These are phyloP conservation scores for Parazoanthus atlanticus DNA, from an alignment of 92 coral and sea anemone species.

Conservation along the genomic window DNA sequence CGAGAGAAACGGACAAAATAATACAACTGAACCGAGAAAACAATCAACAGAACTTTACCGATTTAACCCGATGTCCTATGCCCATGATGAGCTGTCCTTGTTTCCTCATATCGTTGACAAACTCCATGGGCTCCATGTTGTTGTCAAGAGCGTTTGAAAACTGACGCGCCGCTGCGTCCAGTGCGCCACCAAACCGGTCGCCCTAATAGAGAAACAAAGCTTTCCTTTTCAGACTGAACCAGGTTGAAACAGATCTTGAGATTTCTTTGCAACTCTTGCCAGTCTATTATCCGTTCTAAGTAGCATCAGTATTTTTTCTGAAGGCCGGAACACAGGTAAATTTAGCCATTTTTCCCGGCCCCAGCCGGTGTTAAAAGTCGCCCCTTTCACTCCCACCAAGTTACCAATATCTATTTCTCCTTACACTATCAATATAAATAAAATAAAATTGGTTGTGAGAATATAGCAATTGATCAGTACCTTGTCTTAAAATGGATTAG, in stretches of 20 bases:
- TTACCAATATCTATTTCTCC: too few species aligned
- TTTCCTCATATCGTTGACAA: constrained; percentile 92
- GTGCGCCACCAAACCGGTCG: constrained; percentile 97
- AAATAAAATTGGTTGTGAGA: too few species aligned
- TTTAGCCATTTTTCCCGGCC: too few species aligned
- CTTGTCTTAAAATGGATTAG: too few species aligned
- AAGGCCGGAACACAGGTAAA: too few species aligned
- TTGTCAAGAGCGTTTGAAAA: constrained; percentile 89
- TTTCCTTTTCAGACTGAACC: not conserved
- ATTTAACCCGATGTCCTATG: constrained; percentile 96
- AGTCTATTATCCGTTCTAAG: too few species aligned
- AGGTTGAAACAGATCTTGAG: not conserved
- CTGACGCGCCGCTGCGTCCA: constrained; percentile 91
- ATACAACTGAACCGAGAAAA: not conserved
- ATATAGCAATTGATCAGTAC: too few species aligned
- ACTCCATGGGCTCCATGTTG: constrained; percentile 94
- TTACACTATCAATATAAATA: too few species aligned
- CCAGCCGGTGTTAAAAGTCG: too few species aligned
- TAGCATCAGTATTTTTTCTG: too few species aligned
- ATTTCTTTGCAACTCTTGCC: too few species aligned
- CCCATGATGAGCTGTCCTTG: constrained; percentile 96
- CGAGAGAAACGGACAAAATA: not conserved
- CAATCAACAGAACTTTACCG: constrained; percentile 63
- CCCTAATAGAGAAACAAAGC: constrained; percentile 62
- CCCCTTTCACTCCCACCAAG: too few species aligned